A percentile compares a stretch with the other conserved stretches of the same genome.
Evolutionary conservation across 1,140 invertebrate genomes (phyloP).

Genomic region (Brachionus calyciflorus): DNA sequence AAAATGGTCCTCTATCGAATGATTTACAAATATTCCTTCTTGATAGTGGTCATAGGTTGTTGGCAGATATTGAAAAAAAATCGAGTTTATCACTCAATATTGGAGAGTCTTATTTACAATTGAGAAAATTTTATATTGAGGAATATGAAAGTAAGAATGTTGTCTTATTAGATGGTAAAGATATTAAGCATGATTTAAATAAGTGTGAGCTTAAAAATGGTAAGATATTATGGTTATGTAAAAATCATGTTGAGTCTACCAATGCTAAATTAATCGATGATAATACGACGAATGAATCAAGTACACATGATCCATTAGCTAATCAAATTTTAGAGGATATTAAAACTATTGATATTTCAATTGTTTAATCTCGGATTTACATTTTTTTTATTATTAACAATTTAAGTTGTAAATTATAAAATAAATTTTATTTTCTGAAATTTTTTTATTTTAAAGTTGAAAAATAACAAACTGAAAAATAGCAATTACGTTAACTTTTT

Average conservation of each 20-base stretch:
- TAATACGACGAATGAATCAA: not conserved
- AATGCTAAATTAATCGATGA: slow-evolving; percentile 46
- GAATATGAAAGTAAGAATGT: not conserved
- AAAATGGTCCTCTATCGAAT: not conserved
- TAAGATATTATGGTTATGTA: slow-evolving; percentile 58
- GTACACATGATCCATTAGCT: not conserved
- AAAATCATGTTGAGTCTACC: slow-evolving; percentile 51
- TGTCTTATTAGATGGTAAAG: not conserved
- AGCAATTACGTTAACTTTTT: no score
- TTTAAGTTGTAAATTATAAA: not conserved
- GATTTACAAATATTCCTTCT: slow-evolving; percentile 25
- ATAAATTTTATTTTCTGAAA: no score
- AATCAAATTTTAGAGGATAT: slow-evolving; percentile 7
- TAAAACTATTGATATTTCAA: not conserved
- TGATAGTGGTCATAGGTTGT: not conserved
- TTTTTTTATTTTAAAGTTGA: no score
- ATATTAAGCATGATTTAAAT: not conserved
- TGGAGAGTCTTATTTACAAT: not conserved
- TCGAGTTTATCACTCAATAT: not conserved
- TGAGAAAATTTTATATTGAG: slow-evolving; percentile 20
- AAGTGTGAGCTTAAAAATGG: slow-evolving; percentile 55
- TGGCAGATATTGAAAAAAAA: slow-evolving; percentile 36
- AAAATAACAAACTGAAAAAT: no score
- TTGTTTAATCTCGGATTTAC: not conserved
- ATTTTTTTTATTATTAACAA: not conserved